These are phyloP conservation scores for Agonum fuliginosum DNA, from an alignment of 2,888 invertebrate species.

Conservation along the genomic window DNA sequence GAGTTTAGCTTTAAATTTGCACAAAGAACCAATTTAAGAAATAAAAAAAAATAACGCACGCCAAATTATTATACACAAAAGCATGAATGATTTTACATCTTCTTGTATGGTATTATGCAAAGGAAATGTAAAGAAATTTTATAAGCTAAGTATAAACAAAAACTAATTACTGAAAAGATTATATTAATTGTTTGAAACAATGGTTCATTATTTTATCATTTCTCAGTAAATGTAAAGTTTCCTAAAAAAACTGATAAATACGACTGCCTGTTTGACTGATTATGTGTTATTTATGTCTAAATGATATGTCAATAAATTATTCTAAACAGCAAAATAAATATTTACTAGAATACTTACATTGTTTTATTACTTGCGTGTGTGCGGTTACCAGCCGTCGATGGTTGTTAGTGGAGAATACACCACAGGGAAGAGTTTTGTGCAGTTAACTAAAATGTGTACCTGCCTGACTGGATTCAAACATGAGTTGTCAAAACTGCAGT, in stretches of 20 bases:
- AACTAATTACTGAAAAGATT: not conserved
- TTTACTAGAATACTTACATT: not conserved
- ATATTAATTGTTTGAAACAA: not conserved
- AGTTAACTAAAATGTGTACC: too few species aligned
- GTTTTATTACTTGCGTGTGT: too few species aligned
- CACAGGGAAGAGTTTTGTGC: too few species aligned
- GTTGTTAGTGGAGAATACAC: too few species aligned
- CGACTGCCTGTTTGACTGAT: not conserved
- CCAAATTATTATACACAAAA: conserved; percentile 16
- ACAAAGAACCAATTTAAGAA: conserved; percentile 49
- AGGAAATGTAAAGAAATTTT: not conserved
- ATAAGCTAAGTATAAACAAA: not conserved
- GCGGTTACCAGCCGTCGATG: not conserved
- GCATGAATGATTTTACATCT: conserved; percentile 22
- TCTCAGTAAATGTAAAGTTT: not conserved
- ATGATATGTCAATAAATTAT: not conserved
- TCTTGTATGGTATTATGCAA: not conserved
- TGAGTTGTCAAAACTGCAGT: not conserved
- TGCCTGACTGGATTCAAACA: too few species aligned
- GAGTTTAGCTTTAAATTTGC: conserved; percentile 43
- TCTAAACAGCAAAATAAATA: not conserved
- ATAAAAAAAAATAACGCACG: conserved; percentile 25
- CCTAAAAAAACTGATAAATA: not conserved
- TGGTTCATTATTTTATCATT: not conserved
- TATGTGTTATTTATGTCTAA: not conserved